Evolutionary conservation across 92 coral and sea anemone genomes (phyloP), one percentile per base, ranked within the genome.

Genomic region (Pocillopora grandis): DNA sequence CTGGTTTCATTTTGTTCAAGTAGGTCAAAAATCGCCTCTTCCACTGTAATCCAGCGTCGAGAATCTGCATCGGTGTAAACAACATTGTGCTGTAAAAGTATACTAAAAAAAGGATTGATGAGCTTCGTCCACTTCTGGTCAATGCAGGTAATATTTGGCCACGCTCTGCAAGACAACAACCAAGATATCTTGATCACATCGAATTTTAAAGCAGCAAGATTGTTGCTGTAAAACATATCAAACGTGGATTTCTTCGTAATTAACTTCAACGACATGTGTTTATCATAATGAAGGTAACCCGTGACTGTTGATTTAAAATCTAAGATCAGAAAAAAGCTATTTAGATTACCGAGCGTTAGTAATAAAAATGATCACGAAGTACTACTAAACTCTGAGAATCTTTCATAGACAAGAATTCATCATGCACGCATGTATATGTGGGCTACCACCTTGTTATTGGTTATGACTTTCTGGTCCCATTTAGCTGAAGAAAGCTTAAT

Each of bases 41-140:
- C 71, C 66, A 82, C 78, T 21, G 58, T 71, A 35, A 92, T 62
- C 94, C 96, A 93, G 42, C 58, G 69, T 9, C 96, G 94, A 18
- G 78, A 80, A 76, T 86, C 75, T 56, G 85, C 90, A n/a, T 71
- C 49, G 3, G 84, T 93, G 75, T 83, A 60, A 14, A 90, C 80
- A 64, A 88, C 77, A 35, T 87, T 42, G 9, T 56, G 42, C 15
- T 80, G 10, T 0, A 92, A 81, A 2, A 87, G 64, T 56, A 78
- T 17, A 10, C 72, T n/a, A 67, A 92, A 79, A 75, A 92, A 62
- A 56, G 80, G 80, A 15, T 84, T 83, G 18, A 60, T 31, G 58
- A 86, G 58, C 15, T 63, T 66, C n/a, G 57, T 76, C 98, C 97
- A 95, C 66, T 91, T 92, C 2, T 75, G 85, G 78, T 88, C 89